phyloP scores from a whole-genome alignment of 2,113 vertebrate genomes.

The Toxotes chatareus region DNA sequence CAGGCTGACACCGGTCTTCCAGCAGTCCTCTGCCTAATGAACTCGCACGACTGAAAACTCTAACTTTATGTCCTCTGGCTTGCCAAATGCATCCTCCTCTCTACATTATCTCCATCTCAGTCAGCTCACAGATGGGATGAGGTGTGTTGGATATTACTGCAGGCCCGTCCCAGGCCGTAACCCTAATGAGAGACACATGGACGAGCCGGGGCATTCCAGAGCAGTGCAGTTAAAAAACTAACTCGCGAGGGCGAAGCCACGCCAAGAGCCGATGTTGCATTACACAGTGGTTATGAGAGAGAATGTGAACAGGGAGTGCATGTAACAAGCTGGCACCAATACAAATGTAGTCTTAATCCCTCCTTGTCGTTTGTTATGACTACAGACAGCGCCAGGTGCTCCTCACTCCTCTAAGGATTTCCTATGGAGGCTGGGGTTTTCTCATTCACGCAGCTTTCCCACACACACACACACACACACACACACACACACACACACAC shows the following conservation, averaged over 20 bases:
- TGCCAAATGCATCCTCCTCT: constrained; percentile 66
- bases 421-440: constrained; percentile 62
- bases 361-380: constrained; percentile 79
- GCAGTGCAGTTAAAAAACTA: constrained; percentile 40
- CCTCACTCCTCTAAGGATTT: constrained; percentile 67
- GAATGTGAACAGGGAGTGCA: constrained; percentile 59
- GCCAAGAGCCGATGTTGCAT: constrained; percentile 58
- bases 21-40: constrained; percentile 70
- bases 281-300: constrained; percentile 54
- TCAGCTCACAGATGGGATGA: constrained; percentile 70
- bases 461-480: constrained; percentile 1
- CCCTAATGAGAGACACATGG: constrained; percentile 74
- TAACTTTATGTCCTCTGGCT: constrained; percentile 62
- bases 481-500: neutral
- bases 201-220: constrained; percentile 61
- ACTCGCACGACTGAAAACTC: constrained; percentile 59
- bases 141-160: constrained; percentile 64
- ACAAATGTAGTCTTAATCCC: constrained; percentile 79
- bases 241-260: constrained; percentile 35
- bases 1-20: constrained; percentile 48
- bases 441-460: constrained; percentile 22
- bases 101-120: constrained; percentile 63
- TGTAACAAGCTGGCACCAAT: constrained; percentile 75
- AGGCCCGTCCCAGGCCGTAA: constrained; percentile 59
- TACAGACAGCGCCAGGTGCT: constrained; percentile 81